Conservation (phyloP, 2,888 invertebrate genomes). For the Kuschelorhynchus macadamiae region DNA sequence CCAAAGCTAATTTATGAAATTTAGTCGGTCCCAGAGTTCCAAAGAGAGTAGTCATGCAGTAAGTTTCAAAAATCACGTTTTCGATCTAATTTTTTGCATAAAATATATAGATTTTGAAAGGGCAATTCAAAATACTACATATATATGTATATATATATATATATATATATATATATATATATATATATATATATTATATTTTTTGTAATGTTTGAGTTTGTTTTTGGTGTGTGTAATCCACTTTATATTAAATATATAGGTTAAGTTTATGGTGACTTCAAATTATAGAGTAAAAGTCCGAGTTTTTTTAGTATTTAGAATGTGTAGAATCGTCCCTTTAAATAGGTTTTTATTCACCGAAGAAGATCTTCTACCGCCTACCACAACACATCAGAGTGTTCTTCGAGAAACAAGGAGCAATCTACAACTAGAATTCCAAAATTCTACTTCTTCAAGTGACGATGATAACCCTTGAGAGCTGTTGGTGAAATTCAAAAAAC, state of each 20-base stretch:
- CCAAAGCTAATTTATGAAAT: neutral
- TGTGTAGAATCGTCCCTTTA: too few relatives aligned
- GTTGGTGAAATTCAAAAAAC: too few relatives aligned
- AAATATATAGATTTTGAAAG: slow-evolving; percentile 1
- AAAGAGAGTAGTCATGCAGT: slow-evolving; percentile 9
- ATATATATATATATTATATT: neutral
- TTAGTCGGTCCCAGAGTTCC: slow-evolving; percentile 10
- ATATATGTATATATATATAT: too few relatives aligned
- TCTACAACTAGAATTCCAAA: too few relatives aligned
- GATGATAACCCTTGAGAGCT: too few relatives aligned
- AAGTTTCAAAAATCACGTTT: slow-evolving; percentile 19
- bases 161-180: too few relatives aligned
- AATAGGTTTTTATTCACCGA: too few relatives aligned
- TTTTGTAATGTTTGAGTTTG: slow-evolving; percentile 9
- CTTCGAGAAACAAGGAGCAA: too few relatives aligned
- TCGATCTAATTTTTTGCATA: slow-evolving; percentile 9
- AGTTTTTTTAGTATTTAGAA: too few relatives aligned
- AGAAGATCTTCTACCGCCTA: too few relatives aligned
- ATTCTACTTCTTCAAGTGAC: too few relatives aligned
- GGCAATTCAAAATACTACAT: slow-evolving; percentile 14
- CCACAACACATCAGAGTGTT: too few relatives aligned
- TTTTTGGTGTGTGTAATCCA: slow-evolving; percentile 7
- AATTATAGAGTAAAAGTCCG: slow-evolving; percentile 1
- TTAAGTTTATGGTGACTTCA: slow-evolving; percentile 10
- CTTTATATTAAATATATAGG: slow-evolving; percentile 6